Percentiles rank a stretch among this genome's conserved stretches.
Evolutionary conservation across 1,140 invertebrate species (phyloP).

Genomic region (Leguminivora glycinivorella): DNA sequence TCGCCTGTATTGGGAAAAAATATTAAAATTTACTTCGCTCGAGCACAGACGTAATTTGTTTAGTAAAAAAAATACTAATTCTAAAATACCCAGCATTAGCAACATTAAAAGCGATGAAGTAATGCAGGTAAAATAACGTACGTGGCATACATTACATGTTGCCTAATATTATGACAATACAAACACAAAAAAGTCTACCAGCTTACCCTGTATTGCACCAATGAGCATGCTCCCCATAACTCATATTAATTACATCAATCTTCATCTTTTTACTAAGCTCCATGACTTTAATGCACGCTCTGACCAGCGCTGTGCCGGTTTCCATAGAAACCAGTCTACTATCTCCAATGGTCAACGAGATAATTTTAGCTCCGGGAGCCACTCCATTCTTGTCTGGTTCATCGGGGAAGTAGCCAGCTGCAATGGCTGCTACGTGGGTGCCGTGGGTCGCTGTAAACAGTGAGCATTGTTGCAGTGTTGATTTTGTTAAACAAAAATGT

Average conservation of each 20-base stretch:
- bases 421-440: constrained; percentile 98
- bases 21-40: neutral
- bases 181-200: neutral
- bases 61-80: too few species aligned
- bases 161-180: too few species aligned
- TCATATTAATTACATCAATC: constrained; percentile 97
- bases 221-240: constrained; percentile 96
- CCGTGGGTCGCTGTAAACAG: constrained; percentile 90
- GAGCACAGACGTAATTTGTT: too few species aligned
- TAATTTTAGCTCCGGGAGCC: constrained; percentile 97
- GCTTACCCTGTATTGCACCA: constrained; percentile 93
- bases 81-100: too few species aligned
- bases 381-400: constrained; percentile 95
- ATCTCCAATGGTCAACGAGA: constrained; percentile 96
- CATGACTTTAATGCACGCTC: constrained; percentile 94
- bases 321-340: constrained; percentile 95
- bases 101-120: too few species aligned
- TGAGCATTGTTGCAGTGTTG: neutral
- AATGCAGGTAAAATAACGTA: too few species aligned
- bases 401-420: constrained; percentile 94
- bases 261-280: constrained; percentile 81
- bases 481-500: neutral
- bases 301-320: constrained; percentile 93
- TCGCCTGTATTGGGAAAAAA: constrained; percentile 78
- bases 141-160: too few species aligned